A percentile compares a stretch with the other conserved stretches of the same genome.
Conservation (phyloP, 2,888 invertebrate species). For the Aporophyla lueneburgensis region DNA sequence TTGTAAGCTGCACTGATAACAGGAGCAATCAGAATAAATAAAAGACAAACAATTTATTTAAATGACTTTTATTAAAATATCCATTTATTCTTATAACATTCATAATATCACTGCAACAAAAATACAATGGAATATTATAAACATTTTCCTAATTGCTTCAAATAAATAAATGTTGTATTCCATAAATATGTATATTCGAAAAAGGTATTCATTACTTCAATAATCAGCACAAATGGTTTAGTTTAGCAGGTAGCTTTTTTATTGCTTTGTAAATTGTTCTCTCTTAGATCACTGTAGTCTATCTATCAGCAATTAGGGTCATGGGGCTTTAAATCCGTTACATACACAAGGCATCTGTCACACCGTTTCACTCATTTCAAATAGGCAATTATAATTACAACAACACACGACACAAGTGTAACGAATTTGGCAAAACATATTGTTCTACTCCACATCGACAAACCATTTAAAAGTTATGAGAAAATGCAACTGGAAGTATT, state of each 20-base stretch:
- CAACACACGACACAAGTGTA: slow-evolving; percentile 71
- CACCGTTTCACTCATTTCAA: slow-evolving; percentile 73
- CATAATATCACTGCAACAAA: slow-evolving; percentile 91
- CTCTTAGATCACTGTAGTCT: slow-evolving; percentile 57
- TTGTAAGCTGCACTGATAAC: slow-evolving; percentile 47
- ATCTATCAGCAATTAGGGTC: slow-evolving; percentile 74
- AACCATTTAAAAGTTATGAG: slow-evolving; percentile 56
- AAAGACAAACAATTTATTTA: slow-evolving; percentile 85
- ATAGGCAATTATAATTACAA: slow-evolving; percentile 72
- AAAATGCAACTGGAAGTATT: slow-evolving; percentile 69
- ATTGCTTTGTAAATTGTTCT: slow-evolving; percentile 68
- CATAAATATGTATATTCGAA: slow-evolving; percentile 81
- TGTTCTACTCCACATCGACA: slow-evolving; percentile 59
- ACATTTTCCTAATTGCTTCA: slow-evolving; percentile 88
- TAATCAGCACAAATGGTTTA: slow-evolving; percentile 69
- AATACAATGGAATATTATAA: slow-evolving; percentile 91
- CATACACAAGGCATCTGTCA: slow-evolving; percentile 76
- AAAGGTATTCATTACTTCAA: slow-evolving; percentile 74
- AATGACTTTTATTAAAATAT: slow-evolving; percentile 91
- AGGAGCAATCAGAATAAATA: slow-evolving; percentile 29
- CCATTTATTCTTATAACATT: slow-evolving; percentile 91
- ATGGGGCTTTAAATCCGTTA: slow-evolving; percentile 73
- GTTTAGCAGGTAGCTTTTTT: slow-evolving; percentile 70
- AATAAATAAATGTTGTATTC: slow-evolving; percentile 86
- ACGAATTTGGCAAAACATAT: slow-evolving; percentile 74